Conservation (phyloP, 2,797 vertebrate genomes). For the Anableps anableps region DNA sequence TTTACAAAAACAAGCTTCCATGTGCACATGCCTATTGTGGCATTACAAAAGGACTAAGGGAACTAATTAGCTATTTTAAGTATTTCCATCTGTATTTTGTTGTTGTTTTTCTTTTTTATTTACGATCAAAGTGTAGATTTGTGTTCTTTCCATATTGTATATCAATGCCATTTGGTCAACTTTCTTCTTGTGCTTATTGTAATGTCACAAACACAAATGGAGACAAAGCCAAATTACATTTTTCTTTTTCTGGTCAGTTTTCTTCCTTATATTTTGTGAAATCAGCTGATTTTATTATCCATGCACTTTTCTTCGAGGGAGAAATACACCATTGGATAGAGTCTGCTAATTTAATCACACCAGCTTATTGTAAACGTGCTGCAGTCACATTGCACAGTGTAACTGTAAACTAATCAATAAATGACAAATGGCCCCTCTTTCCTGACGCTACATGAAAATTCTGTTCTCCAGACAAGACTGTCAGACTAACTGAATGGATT, state of each 20-base stretch:
- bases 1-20: background rate
- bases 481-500: no score
- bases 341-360: no score
- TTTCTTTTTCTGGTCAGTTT: background rate
- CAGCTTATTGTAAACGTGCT: no score
- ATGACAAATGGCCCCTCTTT: no score
- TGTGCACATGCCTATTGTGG: background rate
- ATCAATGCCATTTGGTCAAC: background rate
- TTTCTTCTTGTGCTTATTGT: background rate
- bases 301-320: background rate
- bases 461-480: no score
- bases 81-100: background rate
- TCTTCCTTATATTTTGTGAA: background rate
- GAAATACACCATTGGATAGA: background rate
- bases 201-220: background rate
- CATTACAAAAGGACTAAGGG: background rate
- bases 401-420: no score
- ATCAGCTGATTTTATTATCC: background rate
- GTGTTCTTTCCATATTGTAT: background rate
- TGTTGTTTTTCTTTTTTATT: background rate
- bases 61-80: constrained; percentile 13
- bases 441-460: no score
- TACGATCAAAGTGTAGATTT: background rate
- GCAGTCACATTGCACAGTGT: no score
- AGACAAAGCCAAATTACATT: background rate